Evolutionary conservation across 2,113 vertebrate species (phyloP).

Genomic region (Mustelus asterias): DNA sequence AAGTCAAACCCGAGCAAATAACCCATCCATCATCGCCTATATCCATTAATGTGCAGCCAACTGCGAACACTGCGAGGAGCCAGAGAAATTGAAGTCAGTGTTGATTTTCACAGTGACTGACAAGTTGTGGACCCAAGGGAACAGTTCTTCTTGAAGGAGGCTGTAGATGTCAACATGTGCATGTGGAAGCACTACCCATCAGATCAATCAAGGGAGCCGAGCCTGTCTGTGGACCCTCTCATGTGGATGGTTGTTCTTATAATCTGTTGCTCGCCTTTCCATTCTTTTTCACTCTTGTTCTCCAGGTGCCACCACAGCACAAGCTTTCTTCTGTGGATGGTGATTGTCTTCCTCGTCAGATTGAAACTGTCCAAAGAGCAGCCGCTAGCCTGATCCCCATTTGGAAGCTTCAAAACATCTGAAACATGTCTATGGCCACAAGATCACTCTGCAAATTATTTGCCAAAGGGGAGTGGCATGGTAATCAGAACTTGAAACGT

Average conservation of each 20-base stretch:
- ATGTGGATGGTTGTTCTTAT: neutral
- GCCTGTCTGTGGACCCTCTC: neutral
- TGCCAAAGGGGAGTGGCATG: neutral
- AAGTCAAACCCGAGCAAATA: neutral
- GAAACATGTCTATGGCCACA: neutral
- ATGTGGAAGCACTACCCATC: neutral
- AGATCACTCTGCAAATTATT: neutral
- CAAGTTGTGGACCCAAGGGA: neutral
- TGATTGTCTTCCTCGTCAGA: neutral
- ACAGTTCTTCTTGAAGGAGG: neutral
- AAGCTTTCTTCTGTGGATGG: neutral
- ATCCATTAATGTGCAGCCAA: neutral
- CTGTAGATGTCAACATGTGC: neutral
- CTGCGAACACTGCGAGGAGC: neutral
- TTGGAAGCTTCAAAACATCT: neutral
- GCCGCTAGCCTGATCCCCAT: neutral
- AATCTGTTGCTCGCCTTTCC: neutral
- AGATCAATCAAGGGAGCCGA: neutral
- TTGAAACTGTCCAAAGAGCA: neutral
- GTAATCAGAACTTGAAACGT: neutral
- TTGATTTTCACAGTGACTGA: neutral
- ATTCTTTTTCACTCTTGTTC: neutral
- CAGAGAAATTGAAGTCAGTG: neutral
- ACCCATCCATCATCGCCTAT: neutral
- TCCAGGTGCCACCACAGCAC: neutral